Base-by-base conservation (phyloP, 2,797 vertebrate genomes). In the Menidia menidia region DNA sequence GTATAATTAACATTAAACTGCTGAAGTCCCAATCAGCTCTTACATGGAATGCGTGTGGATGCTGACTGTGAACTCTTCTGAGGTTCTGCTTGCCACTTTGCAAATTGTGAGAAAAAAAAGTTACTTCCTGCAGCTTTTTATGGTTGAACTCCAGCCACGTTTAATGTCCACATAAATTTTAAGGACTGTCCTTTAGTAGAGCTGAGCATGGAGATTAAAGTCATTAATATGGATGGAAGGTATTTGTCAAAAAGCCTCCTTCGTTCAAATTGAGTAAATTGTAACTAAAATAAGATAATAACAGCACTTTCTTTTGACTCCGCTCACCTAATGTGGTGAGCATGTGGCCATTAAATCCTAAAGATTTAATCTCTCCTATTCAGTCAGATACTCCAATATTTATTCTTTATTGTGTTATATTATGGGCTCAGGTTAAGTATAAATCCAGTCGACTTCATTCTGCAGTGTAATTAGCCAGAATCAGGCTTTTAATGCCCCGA, bases 401-500 rank as follows among this genome's bases (percentile, higher is more conserved):
- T 61, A 8, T 33, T 30, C 70, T 55, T 42, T 32, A 63, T 65
- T 68, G 6, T 53, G 16, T 54, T 55, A 54, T 52, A 54, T 51
- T 32, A 16, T 56, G 35, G 53, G 39, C 32, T 61, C 3, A 7
- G 39, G 16, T 75, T 33, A 19, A 33, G 32, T 32, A 71, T 16
- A 59, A 53, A 80, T 77, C 31, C 43, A 67, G 16, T 19, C 12
- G 60, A 75, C 64, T 60, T 71, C 57, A 64, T 68, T 65, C 44
- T 57, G 18, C 35, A 32, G 64, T 68, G 54, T 77, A 69, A 83
- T 86, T 73, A 81, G 43, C n/a, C 35, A 39, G 32, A 81, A 57
- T 67, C 72, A 75, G 54, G 39, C 51, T 51, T 68, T 67, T 58
- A 65, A 75, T 57, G 73, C 56, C 72, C 25, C 81, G 65, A 85